phyloP scores from a whole-genome alignment of 2,797 vertebrate species.

The Anniella stebbinsi region DNA sequence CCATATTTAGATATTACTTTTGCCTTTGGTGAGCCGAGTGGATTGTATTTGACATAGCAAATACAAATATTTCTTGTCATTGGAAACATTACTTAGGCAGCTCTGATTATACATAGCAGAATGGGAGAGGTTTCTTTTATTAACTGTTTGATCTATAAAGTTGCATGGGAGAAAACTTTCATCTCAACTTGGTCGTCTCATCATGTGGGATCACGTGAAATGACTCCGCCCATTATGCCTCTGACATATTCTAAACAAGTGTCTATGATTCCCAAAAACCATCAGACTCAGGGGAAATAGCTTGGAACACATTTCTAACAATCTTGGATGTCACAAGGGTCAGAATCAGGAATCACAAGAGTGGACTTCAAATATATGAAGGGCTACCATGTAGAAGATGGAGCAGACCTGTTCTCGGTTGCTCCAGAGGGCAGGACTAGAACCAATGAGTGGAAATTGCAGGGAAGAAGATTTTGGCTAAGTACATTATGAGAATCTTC shows the following conservation, averaged over 20 bases:
- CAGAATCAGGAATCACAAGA: not conserved
- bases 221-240: not conserved
- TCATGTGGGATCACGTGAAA: not conserved
- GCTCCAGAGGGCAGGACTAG: not conserved
- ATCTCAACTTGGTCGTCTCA: not conserved
- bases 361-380: not conserved
- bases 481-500: not conserved
- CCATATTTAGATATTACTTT: not conserved
- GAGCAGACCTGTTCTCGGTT: not conserved
- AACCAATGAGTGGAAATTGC: not conserved
- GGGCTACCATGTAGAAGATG: not conserved
- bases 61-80: not conserved
- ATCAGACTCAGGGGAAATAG: not conserved
- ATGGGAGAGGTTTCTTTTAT: not conserved
- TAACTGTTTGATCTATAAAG: not conserved
- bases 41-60: not conserved
- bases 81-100: not conserved
- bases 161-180: not conserved
- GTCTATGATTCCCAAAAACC: not conserved
- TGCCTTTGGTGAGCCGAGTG: not conserved
- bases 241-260: not conserved
- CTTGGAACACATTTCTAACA: not conserved
- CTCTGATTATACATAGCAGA: not conserved
- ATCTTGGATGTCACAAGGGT: not conserved
- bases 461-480: not conserved